These are phyloP conservation scores for Acanthiza pusilla DNA, from an alignment of 2,797 vertebrate genomes.

Conservation along the genomic window DNA sequence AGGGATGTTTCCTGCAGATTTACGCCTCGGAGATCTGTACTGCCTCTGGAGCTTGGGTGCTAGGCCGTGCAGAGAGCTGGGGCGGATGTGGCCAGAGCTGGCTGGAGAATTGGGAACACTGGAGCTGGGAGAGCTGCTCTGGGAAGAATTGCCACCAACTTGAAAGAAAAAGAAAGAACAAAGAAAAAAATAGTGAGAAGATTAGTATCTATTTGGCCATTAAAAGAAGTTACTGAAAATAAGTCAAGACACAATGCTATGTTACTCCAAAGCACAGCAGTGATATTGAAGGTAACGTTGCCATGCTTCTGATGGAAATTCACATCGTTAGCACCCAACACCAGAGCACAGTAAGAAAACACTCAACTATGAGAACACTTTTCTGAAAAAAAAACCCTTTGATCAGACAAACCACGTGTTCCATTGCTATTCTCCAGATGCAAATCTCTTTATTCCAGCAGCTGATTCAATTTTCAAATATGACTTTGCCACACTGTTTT, in stretches of 20 bases:
- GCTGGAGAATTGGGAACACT: slow-evolving; percentile 95
- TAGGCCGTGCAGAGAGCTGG: slow-evolving; percentile 92
- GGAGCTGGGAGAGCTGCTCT: slow-evolving; percentile 96
- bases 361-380: not conserved
- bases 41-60: slow-evolving; percentile 96
- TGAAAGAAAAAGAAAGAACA: not conserved
- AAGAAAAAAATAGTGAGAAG: not conserved
- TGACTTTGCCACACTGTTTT: not conserved
- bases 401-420: not conserved
- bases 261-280: not conserved
- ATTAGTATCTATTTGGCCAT: not conserved
- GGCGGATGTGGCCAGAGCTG: slow-evolving; percentile 91
- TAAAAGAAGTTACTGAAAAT: not conserved
- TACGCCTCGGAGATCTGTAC: slow-evolving; percentile 91
- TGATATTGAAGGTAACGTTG: not conserved
- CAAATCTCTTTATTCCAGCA: slow-evolving; percentile 13
- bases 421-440: not conserved
- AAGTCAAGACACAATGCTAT: not conserved
- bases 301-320: not conserved
- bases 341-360: not conserved
- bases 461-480: slow-evolving; percentile 25
- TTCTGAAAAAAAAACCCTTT: not conserved
- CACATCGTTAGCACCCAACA: not conserved
- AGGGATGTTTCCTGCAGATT: slow-evolving; percentile 95
- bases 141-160: slow-evolving; percentile 92